Base-by-base conservation (phyloP, 2,797 vertebrate species). In the Sebastes minor region DNA sequence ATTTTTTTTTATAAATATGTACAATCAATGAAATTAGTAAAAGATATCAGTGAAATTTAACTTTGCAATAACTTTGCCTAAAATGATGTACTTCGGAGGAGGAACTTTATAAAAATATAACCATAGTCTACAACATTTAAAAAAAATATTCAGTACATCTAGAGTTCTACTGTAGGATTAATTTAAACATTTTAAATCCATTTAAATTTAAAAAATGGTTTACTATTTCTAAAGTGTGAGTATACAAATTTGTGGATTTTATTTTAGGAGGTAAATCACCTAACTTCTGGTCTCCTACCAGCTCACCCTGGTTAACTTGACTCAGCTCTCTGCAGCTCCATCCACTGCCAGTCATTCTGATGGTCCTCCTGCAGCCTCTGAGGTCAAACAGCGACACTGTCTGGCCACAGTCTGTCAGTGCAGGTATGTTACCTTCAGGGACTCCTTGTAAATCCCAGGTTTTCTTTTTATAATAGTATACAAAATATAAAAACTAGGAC, bases 291-390 rank as follows among this genome's bases (percentile, higher is more conserved):
- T 38, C 0, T 23, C 0, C 0, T 5, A 1, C 6, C 0, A 49
- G 46, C 46, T 75, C 42, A 56, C 2, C 1, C 2, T 13, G 2
- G 35, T 9, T 12, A n/a, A 20, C 78, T 68, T 81, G 42, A 81
- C 11, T 0, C 1, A 23, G 1, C 7, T 32, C 8, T n/a, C 6
- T 7, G 8, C 2, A 1, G 23, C 4, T 4, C 2, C 27, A 3
- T 13, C 60, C 30, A 4, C 33, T 18, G 28, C 10, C n/a, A 46
- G 23, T 23, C 23, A 49, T 0, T 0, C 16, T 46, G 35, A 38
- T 13, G 12, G 11, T 38, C 35, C 12, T 38, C 4, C 4, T 60
- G 12, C 30, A 18, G 57, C 1, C 11, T 18, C 14, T 6, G 14
- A 0, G 30, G 12, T 20, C 35, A 69, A 83, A 78, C 78, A 74